These are phyloP conservation scores for Heliconius hortense DNA, from an alignment of 2,888 invertebrate species.

Conservation along the genomic window DNA sequence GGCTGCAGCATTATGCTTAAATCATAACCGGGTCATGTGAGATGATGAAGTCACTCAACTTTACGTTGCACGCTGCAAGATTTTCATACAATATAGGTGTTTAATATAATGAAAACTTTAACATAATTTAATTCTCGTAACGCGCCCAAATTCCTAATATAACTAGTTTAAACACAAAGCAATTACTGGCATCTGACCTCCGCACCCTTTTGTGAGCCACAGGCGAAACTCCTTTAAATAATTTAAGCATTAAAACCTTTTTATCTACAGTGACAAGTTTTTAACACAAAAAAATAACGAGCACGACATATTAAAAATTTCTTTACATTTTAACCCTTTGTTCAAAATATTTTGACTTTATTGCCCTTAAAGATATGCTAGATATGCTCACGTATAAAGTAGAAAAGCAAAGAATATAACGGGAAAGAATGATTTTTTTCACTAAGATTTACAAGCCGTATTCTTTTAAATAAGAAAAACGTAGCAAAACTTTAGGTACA, in stretches of 20 bases:
- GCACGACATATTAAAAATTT: background rate
- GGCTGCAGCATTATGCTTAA: constrained; percentile 34
- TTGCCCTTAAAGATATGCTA: background rate
- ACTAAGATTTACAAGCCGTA: background rate
- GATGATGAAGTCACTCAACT: constrained; percentile 23
- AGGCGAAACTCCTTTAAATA: constrained; percentile 15
- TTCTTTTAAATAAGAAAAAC: constrained; percentile 7
- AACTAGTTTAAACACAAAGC: constrained; percentile 10
- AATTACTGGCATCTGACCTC: constrained; percentile 23
- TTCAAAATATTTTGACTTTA: background rate
- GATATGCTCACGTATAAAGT: background rate
- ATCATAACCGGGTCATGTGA: constrained; percentile 39
- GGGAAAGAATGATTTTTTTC: no score
- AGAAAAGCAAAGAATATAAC: background rate
- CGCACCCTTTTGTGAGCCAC: constrained; percentile 18
- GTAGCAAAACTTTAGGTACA: background rate
- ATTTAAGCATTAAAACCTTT: constrained; percentile 16
- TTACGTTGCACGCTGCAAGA: background rate
- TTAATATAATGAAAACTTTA: background rate
- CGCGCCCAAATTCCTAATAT: constrained; percentile 7
- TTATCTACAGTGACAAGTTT: constrained; percentile 13
- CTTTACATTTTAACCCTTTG: background rate
- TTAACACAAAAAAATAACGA: constrained; percentile 2
- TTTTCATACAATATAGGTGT: background rate
- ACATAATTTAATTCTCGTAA: background rate